phyloP scores from a whole-genome alignment of 2,888 invertebrate species.

The Girardia tigrina region DNA sequence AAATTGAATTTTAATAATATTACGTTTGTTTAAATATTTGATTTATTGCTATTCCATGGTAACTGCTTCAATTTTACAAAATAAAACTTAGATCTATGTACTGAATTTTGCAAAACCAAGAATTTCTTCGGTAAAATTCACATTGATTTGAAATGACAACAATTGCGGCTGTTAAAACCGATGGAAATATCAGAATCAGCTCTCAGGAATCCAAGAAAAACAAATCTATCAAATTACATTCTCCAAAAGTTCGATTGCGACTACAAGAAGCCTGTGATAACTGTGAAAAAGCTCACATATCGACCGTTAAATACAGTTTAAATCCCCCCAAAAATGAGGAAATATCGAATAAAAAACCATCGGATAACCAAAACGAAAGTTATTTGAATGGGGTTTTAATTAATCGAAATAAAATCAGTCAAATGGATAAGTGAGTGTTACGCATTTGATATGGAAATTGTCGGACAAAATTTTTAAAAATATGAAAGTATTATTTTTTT shows the following conservation, averaged over 20 bases:
- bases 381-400: neutral
- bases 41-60: too few relatives aligned
- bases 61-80: too few relatives aligned
- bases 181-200: neutral
- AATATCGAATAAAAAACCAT: neutral
- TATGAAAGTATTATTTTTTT: too few relatives aligned
- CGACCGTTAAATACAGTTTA: neutral
- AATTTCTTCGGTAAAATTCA: too few relatives aligned
- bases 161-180: neutral
- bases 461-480: too few relatives aligned
- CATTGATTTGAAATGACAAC: too few relatives aligned
- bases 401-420: neutral
- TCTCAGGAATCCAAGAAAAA: neutral
- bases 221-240: neutral
- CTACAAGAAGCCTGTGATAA: conserved; percentile 12
- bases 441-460: too few relatives aligned
- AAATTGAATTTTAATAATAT: too few relatives aligned
- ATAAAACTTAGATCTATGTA: too few relatives aligned
- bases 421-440: conserved; percentile 23
- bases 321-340: neutral
- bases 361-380: neutral
- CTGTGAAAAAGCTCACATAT: neutral
- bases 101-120: too few relatives aligned
- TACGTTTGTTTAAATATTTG: too few relatives aligned
- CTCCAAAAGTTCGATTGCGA: neutral